Conservation (phyloP, 53 echinoderm and acorn worm genomes). For the Pentamera pediparva region DNA sequence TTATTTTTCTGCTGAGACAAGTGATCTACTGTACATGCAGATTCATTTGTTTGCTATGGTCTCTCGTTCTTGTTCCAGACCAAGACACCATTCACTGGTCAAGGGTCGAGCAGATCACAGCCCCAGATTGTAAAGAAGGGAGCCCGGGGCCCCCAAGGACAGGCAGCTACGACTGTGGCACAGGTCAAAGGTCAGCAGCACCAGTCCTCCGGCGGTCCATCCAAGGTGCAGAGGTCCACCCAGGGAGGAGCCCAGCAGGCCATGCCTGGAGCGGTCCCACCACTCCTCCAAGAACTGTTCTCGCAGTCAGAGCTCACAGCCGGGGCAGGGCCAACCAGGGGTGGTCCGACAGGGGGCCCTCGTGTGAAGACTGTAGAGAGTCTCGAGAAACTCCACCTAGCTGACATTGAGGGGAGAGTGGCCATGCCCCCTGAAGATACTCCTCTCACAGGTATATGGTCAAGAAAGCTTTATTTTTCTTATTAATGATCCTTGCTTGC, state of each 20-base stretch:
- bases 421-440: too few species aligned
- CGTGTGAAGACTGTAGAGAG: conserved; percentile 77
- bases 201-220: background rate
- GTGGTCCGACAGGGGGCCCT: background rate
- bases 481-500: too few species aligned
- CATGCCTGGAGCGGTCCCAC: conserved; percentile 14
- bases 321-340: conserved; percentile 7
- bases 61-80: too few species aligned
- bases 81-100: too few species aligned
- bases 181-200: conserved; percentile 38
- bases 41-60: too few species aligned
- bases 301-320: conserved; percentile 13
- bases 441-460: too few species aligned
- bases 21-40: too few species aligned
- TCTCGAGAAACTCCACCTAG: conserved; percentile 63
- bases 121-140: too few species aligned
- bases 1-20: too few species aligned
- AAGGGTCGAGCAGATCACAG: too few species aligned
- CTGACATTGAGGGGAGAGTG: conserved; percentile 16
- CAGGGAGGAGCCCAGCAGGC: conserved; percentile 27
- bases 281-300: conserved; percentile 8
- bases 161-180: background rate
- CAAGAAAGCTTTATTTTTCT: too few species aligned
- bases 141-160: background rate
- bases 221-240: conserved; percentile 14